Conservation (phyloP, 2,113 vertebrate genomes). For the Microcebus griseorufus region DNA sequence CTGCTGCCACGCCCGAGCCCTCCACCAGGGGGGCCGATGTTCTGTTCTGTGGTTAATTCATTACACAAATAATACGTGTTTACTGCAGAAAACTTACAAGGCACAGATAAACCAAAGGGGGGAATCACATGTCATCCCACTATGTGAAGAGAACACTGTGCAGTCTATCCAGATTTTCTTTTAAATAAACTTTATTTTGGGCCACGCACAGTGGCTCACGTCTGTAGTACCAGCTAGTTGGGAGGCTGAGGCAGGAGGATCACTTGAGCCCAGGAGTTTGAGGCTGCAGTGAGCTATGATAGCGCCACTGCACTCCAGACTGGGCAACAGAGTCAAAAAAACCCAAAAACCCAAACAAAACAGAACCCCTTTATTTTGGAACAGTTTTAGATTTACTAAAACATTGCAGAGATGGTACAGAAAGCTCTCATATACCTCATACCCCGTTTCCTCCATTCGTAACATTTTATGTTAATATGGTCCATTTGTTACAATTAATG, state of each 20-base stretch:
- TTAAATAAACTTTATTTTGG: background rate
- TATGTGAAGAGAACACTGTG: background rate
- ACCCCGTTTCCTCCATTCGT: no score
- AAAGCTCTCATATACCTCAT: background rate
- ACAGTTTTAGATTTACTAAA: background rate
- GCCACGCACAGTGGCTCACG: no score
- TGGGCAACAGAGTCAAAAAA: no score
- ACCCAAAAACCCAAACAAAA: no score
- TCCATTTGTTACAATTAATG: background rate
- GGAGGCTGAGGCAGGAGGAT: no score
- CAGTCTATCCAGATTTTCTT: background rate
- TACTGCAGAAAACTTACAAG: background rate
- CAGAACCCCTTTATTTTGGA: background rate
- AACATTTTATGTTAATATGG: background rate
- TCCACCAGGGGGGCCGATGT: background rate
- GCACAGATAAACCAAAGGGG: background rate
- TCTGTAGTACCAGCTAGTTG: no score
- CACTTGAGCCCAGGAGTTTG: no score
- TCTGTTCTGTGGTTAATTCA: background rate
- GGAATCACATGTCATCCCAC: background rate
- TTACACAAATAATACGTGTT: background rate
- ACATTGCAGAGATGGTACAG: background rate
- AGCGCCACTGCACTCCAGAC: no score
- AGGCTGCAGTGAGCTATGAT: no score
- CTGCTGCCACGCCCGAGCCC: no score